phyloP scores from a whole-genome alignment of 2,113 vertebrate genomes.

The Accipiter cooperii region DNA sequence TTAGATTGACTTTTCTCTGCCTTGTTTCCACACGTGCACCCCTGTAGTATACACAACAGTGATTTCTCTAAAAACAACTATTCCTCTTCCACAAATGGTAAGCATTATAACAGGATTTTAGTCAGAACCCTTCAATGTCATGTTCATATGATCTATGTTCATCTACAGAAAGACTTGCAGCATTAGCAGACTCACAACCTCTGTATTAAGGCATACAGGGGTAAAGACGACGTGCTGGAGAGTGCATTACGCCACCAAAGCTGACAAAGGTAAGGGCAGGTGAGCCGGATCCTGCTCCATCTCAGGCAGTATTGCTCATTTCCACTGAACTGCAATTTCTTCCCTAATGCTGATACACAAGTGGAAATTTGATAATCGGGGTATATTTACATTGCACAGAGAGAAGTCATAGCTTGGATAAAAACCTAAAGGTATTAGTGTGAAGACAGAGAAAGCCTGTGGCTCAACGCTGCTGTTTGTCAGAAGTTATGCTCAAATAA shows the following conservation, averaged over 20 bases:
- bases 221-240: not conserved
- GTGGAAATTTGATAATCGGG: not conserved
- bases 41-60: not conserved
- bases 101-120: not conserved
- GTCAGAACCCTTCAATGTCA: not conserved
- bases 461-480: not conserved
- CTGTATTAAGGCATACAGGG: not conserved
- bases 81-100: not conserved
- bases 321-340: not conserved
- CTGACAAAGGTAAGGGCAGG: accelerated
- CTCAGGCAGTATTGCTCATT: not conserved
- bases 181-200: not conserved
- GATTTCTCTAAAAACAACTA: not conserved
- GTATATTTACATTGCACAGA: not conserved
- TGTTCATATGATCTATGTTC: not conserved
- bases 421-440: not conserved
- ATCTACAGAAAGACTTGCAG: not conserved
- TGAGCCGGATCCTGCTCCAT: not conserved
- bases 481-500: not conserved
- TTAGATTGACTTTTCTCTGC: not conserved
- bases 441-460: not conserved
- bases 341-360: not conserved
- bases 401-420: not conserved
- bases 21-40: not conserved
- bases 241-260: not conserved